Evolutionary conservation across 2,113 vertebrate genomes (phyloP).

Genomic region (Felis catus): DNA sequence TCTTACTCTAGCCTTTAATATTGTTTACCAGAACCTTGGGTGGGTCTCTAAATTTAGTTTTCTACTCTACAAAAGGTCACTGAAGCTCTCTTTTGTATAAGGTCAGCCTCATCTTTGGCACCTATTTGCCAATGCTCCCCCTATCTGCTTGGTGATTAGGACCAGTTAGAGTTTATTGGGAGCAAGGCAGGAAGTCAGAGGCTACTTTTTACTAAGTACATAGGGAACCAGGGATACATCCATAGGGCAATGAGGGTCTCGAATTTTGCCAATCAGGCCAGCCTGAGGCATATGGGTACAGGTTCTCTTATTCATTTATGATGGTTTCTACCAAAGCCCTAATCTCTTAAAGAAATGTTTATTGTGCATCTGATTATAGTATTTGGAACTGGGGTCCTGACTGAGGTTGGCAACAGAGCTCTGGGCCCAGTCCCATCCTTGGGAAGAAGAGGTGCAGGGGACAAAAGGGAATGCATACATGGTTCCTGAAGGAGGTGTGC

Average conservation of each 20-base stretch:
- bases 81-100: background rate
- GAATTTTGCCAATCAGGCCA: background rate
- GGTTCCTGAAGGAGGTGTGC: conserved; percentile 95
- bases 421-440: background rate
- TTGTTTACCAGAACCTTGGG: background rate
- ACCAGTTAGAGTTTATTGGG: background rate
- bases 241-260: background rate
- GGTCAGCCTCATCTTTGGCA: background rate
- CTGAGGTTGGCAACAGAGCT: background rate
- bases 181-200: background rate
- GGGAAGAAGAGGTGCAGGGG: background rate
- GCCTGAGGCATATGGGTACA: background rate
- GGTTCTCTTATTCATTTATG: background rate
- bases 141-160: background rate
- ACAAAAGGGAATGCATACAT: conserved; percentile 85
- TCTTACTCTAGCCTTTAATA: background rate
- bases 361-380: background rate
- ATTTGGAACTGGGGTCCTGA: background rate
- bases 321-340: background rate
- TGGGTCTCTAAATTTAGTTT: background rate
- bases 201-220: background rate
- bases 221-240: background rate
- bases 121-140: background rate
- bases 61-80: background rate
- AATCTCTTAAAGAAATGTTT: background rate